These are phyloP conservation scores for Malurus leucopterus DNA, from an alignment of 2,797 vertebrate genomes.

Conservation along the genomic window DNA sequence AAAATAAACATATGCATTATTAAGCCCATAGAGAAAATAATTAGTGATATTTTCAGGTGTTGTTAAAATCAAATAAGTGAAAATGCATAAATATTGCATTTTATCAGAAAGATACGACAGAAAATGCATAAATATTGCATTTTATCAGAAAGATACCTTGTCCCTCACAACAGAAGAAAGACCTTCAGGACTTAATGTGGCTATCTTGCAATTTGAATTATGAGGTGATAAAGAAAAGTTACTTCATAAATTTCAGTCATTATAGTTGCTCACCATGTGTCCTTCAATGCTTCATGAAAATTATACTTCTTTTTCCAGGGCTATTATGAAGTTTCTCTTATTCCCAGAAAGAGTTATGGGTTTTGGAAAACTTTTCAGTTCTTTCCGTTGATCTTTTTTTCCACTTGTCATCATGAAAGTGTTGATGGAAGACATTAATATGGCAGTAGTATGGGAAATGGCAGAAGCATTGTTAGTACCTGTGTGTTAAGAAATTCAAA, in stretches of 20 bases:
- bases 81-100: neutral
- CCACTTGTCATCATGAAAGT: neutral
- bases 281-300: constrained; percentile 18
- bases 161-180: neutral
- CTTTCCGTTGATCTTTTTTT: constrained; percentile 8
- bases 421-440: neutral
- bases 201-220: constrained; percentile 25
- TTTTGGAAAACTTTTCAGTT: neutral
- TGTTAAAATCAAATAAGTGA: neutral
- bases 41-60: constrained; percentile 7
- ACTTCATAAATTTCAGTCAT: constrained; percentile 14
- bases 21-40: constrained; percentile 23
- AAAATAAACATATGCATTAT: constrained; percentile 48
- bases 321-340: neutral
- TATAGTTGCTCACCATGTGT: neutral
- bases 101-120: neutral
- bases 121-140: neutral
- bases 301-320: neutral
- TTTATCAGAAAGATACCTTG: neutral
- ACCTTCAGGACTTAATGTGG: constrained; percentile 20
- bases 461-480: neutral
- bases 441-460: neutral
- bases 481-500: neutral
- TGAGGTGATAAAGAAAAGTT: constrained; percentile 23
- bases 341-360: neutral